Evolutionary conservation across 2,113 vertebrate species (phyloP).

Genomic region (Bostrychus sinensis): DNA sequence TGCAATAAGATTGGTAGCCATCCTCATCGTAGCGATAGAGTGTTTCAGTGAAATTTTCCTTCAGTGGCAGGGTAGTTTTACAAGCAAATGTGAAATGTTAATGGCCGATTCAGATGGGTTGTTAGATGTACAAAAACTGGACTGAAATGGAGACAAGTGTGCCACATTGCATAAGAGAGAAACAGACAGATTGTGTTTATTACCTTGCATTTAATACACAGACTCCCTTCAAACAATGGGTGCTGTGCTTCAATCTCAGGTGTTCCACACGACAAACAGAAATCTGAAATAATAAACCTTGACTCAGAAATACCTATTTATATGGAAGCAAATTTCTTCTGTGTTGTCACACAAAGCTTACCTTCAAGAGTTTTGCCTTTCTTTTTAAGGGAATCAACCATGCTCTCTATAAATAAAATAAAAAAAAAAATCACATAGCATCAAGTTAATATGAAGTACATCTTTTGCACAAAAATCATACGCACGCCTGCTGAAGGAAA

Average conservation of each 20-base stretch:
- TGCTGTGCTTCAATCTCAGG: slow-evolving; percentile 80
- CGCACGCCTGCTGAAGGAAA: slow-evolving; percentile 65
- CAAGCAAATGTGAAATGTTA: slow-evolving; percentile 17
- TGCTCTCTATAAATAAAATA: slow-evolving; percentile 76
- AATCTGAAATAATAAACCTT: slow-evolving; percentile 76
- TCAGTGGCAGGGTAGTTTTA: slow-evolving; percentile 18
- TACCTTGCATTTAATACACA: slow-evolving; percentile 90
- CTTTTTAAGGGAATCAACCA: slow-evolving; percentile 75
- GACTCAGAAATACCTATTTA: neutral
- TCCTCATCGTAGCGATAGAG: slow-evolving; percentile 94
- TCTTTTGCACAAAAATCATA: neutral
- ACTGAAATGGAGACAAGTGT: slow-evolving; percentile 26
- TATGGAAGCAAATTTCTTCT: neutral
- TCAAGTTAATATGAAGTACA: neutral
- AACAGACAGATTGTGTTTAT: slow-evolving; percentile 6
- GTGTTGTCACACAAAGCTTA: slow-evolving; percentile 44
- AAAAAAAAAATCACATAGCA: neutral
- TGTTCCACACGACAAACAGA: slow-evolving; percentile 88
- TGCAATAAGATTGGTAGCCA: slow-evolving; percentile 95
- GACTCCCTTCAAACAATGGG: slow-evolving; percentile 91
- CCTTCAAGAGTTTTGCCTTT: slow-evolving; percentile 84
- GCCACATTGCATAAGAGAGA: neutral
- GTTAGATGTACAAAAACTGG: slow-evolving; percentile 28
- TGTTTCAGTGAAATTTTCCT: slow-evolving; percentile 92
- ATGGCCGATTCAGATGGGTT: slow-evolving; percentile 18